phyloP scores from a whole-genome alignment of 2,797 vertebrate genomes.

The Pitangus sulphuratus region DNA sequence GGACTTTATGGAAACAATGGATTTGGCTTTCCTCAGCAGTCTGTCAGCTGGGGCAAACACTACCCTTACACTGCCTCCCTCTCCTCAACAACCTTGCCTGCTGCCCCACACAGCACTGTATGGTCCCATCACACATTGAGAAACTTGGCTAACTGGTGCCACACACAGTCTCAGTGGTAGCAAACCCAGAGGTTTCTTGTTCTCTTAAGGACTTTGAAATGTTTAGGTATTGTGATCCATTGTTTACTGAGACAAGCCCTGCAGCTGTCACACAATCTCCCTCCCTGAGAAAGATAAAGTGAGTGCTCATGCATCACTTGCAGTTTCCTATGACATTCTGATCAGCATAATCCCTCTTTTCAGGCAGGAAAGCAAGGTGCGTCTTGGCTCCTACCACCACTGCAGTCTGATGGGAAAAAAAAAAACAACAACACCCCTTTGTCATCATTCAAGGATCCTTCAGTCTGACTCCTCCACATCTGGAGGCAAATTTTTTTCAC shows the following conservation, averaged over 20 bases:
- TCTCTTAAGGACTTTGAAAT: background rate
- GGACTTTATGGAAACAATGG: background rate
- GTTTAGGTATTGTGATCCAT: background rate
- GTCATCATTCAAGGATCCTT: background rate
- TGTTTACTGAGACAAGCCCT: background rate
- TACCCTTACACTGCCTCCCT: background rate
- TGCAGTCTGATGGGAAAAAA: background rate
- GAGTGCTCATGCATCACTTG: conserved; percentile 50
- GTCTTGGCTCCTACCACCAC: background rate
- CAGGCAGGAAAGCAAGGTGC: conserved; percentile 22
- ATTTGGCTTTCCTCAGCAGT: background rate
- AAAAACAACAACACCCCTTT: background rate
- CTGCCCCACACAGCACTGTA: background rate
- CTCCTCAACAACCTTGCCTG: background rate
- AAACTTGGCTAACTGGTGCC: background rate
- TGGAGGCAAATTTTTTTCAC: background rate
- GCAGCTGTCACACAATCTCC: background rate
- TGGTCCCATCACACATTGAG: fast-evolving
- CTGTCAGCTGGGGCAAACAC: background rate
- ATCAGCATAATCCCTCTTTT: conserved; percentile 38
- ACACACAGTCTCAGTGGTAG: background rate
- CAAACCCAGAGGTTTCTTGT: background rate
- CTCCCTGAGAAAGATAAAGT: background rate
- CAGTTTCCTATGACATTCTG: conserved; percentile 26
- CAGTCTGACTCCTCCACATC: background rate